Conservation (phyloP, 2,888 invertebrate species). For the Amphimallon solstitiale region DNA sequence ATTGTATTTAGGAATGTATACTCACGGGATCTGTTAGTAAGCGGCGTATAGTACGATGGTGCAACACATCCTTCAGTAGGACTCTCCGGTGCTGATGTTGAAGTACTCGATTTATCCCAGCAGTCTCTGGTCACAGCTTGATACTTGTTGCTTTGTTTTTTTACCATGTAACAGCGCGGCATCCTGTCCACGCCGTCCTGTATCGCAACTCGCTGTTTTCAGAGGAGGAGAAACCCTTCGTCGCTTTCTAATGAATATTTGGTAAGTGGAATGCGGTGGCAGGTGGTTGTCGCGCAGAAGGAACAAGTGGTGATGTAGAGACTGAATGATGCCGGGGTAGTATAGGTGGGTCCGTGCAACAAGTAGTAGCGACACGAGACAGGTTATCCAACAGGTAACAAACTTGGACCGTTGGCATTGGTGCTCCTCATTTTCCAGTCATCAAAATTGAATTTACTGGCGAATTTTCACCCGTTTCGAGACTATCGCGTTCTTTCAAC, state of each 20-base stretch:
- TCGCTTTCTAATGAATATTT: conserved; percentile 40
- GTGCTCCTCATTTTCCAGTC: conserved; percentile 23
- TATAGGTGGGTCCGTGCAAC: conserved; percentile 60
- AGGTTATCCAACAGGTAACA: conserved; percentile 61
- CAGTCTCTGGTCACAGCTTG: conserved; percentile 62
- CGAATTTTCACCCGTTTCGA: conserved; percentile 1
- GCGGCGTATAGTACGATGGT: conserved; percentile 69
- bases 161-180: conserved; percentile 83
- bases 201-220: conserved; percentile 9
- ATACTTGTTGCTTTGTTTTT: conserved; percentile 71
- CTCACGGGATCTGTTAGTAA: conserved; percentile 56
- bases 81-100: conserved; percentile 63
- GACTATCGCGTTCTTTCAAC: not conserved
- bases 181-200: conserved; percentile 61
- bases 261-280: conserved; percentile 51
- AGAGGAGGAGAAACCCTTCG: conserved; percentile 16
- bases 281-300: conserved; percentile 59
- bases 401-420: conserved; percentile 51
- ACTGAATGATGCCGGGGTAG: conserved; percentile 52
- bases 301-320: conserved; percentile 54
- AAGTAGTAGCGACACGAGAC: conserved; percentile 58
- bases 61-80: conserved; percentile 72
- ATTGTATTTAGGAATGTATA: conserved; percentile 17
- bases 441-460: conserved; percentile 8
- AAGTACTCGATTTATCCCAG: conserved; percentile 59